Evolutionary conservation across 2,888 invertebrate genomes (phyloP).

Genomic region (Papilio gigon): DNA sequence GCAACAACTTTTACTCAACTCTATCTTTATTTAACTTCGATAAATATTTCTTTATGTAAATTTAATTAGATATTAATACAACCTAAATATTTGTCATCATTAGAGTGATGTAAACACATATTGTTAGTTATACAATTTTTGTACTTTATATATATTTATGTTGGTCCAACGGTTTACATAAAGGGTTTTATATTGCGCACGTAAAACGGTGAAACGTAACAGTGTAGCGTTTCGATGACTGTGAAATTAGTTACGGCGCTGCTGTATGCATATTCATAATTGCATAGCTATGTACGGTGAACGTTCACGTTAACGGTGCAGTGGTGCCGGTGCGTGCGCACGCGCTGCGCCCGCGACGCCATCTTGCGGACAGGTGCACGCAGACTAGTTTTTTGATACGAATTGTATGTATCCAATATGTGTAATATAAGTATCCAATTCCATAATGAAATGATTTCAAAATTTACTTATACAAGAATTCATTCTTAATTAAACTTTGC

Average conservation of each 20-base stretch:
- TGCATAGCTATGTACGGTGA: constrained; percentile 42
- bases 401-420: constrained; percentile 3
- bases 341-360: constrained; percentile 4
- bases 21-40: neutral
- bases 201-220: constrained; percentile 29
- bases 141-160: neutral
- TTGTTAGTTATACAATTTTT: neutral
- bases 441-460: neutral
- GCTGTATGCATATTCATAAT: constrained; percentile 44
- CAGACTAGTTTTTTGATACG: neutral
- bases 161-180: constrained; percentile 31
- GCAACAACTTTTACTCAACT: constrained; percentile 7
- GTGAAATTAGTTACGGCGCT: constrained; percentile 42
- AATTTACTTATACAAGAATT: neutral
- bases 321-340: constrained; percentile 38
- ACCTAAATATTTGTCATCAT: neutral
- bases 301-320: constrained; percentile 42
- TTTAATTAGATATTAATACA: neutral
- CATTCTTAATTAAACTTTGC: too few species aligned
- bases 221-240: constrained; percentile 33
- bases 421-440: neutral
- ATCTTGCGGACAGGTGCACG: constrained; percentile 26
- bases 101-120: too few species aligned
- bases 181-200: constrained; percentile 34
- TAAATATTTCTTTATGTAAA: neutral